Base-by-base conservation (phyloP, 2,797 vertebrate genomes). In the Myotis pilosus region DNA sequence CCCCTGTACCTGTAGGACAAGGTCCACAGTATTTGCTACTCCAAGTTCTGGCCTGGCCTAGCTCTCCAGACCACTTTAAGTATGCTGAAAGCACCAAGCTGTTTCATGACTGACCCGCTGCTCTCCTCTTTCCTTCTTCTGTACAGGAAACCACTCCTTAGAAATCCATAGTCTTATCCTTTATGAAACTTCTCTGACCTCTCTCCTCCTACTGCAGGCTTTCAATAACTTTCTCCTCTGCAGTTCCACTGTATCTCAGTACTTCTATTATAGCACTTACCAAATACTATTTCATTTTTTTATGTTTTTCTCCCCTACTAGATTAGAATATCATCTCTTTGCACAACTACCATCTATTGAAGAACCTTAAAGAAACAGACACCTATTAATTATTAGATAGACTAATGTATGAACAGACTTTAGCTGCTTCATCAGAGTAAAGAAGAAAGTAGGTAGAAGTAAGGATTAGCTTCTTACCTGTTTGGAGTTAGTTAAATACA, bases 401-500 rank as follows among this genome's bases (percentile, higher is more conserved):
- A 49, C 11, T 53, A 72, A 87, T 13, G 7, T 6, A 66, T 36
- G 22, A 87, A 89, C 1, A 95, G 57, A 79, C 7, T 9, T n/a
- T 13, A 44, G 33, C 15, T 44, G 10, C 38, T 87, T 79, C 22
- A 91, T 33, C 28, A 55, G 44, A 51, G 16, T 22, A 69, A 82
- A 94, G 49, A 74, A 19, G 15, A 64, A 86, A 64, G 30, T 0
- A 38, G 3, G 6, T 51, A 15, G 72, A 15, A 94, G 23, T 36
- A 62, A 85, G 13, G 8, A 51, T 72, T 33, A 89, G 60, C 30
- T 13, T 68, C 28, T 96, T 97, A 99, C 99, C 99, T 99, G 99
- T 95, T 99, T 99, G 94, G 99, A 99, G 98, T 99, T 99, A 95
- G 99, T 99, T 97, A 99, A 98, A 97, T 99, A 99, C 36, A 99